Evolutionary conservation across 2,888 invertebrate genomes (phyloP), one percentile per base, ranked within the genome.

Genomic region (Drosophila austrosaltans): DNA sequence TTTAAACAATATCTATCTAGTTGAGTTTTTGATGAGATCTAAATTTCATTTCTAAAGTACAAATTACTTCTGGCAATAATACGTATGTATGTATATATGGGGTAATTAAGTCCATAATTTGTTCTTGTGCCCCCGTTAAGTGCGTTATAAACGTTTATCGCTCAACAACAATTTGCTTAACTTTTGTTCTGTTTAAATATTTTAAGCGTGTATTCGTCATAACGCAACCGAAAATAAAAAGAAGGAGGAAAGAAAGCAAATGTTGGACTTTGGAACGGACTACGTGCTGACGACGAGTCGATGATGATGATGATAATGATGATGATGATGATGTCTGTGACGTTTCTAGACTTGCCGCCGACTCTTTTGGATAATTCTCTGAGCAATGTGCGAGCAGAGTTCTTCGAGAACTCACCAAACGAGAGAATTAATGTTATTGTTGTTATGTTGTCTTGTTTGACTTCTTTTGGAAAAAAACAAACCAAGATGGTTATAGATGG

Each of bases 171-270:
- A 16, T 36, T 36, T 36, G 36, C 16, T 8, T 20, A 12, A 16
- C 20, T 36, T 56, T 6, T 56, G 32, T 16, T 53, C 53, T 56
- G 20, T 36, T 20, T 36, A 36, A 56, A 36, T 36, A 56, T 56
- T 56, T 36, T 20, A 56, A 56, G 36, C 32, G 36, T 56, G 36
- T 56, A 56, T 56, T 56, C 56, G 56, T 56, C 56, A 56, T 56
- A 32, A 20, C 8, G 2, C 44, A 44, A 44, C 20, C 16, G 7
- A 44, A 7, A 44, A 1, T 20, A 44, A 44, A 22, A 36, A 36
- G 8, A 36, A 32, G 32, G 8, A 56, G 32, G 20, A 36, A 36
- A 30, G 36, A 30, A 56, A 56, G 20, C 56, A 56, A 56, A 20
- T 56, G 53, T 56, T 36, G 56, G 56, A 56, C 56, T 56, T 36